Base-by-base conservation (phyloP, 2,113 vertebrate species). In the Onychostoma macrolepis region DNA sequence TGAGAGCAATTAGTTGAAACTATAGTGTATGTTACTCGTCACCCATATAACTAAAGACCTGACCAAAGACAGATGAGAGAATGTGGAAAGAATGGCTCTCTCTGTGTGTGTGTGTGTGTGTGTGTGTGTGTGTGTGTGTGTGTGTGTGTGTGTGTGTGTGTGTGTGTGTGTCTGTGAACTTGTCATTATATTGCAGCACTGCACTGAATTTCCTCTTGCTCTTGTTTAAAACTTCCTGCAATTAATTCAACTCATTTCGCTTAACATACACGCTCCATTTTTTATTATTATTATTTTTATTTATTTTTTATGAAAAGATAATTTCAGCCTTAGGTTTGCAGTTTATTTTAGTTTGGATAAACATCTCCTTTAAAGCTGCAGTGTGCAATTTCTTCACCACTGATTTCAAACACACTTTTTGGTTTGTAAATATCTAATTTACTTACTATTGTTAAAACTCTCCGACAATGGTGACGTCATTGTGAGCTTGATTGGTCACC, bases 1-100 rank as follows among this genome's bases (percentile, higher is more conserved):
- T 84, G 86, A 78, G 74, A 61, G 58, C 86, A 87, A 87, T 87
- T 87, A 83, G 43, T 61, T 26, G 74, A 87, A 84, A 84, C 81
- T 43, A 19, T 45, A 56, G 72, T 74, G 77, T 87, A 80, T 71
- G 86, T 76, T 79, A 50, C 28, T 65, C 48, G 6, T 79, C 86
- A 65, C 41, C 72, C 43, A 83, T 77, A 56, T 41, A 71, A 56
- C 43, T 78, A 69, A 45, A 80, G 61, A 69, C 65, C 56, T 83
- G 43, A 87, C 74, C 79, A 69, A 76, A 84, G 33, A 80, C 28
- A 74, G 82, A 30, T 75, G 26, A 75, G 38, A 86, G 50, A 86
- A 50, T 30, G 36, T 56, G 71, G 41, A 76, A 76, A 48, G 56
- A 74, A 67, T 75, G 8, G 56, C 5, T 28, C n/a, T 41, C 24